A percentile compares a stretch with the other conserved stretches of the same genome.
Evolutionary conservation across 2,113 vertebrate species (phyloP).

Genomic region (Archilochus colubris): DNA sequence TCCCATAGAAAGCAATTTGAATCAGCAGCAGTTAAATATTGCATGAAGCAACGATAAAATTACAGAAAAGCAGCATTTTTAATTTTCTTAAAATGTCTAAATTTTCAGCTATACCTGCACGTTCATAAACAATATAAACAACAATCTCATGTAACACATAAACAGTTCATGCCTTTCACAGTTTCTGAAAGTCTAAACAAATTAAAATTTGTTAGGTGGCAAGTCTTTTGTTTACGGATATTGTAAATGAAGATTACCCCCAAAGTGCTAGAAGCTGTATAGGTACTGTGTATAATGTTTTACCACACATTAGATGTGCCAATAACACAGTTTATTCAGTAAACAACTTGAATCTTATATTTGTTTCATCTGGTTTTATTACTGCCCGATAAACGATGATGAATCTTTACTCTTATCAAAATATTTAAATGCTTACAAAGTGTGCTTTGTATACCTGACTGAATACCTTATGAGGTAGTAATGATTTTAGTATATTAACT

Average conservation of each 20-base stretch:
- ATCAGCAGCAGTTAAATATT: conserved; percentile 85
- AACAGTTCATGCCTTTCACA: conserved; percentile 78
- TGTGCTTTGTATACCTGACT: conserved; percentile 79
- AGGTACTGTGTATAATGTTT: conserved; percentile 83
- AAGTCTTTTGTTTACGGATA: conserved; percentile 85
- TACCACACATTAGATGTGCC: conserved; percentile 89
- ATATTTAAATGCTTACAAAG: conserved; percentile 78
- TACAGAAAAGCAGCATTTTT: conserved; percentile 84
- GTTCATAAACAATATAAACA: conserved; percentile 79
- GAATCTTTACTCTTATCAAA: conserved; percentile 75
- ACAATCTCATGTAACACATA: conserved; percentile 79
- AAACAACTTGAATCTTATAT: conserved; percentile 78
- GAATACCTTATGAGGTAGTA: conserved; percentile 72
- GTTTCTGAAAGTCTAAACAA: conserved; percentile 76
- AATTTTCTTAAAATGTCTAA: conserved; percentile 78
- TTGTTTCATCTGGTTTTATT: conserved; percentile 81
- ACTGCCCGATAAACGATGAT: conserved; percentile 69
- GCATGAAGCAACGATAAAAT: conserved; percentile 88
- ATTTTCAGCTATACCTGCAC: conserved; percentile 85
- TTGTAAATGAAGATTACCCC: conserved; percentile 80
- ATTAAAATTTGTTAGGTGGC: conserved; percentile 80
- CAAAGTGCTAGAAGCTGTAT: conserved; percentile 81
- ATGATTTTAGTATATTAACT: conserved; percentile 78
- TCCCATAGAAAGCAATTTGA: conserved; percentile 82
- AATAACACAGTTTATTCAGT: conserved; percentile 82